Conservation (phyloP, 2,113 vertebrate genomes). For the Hippocampus mohnikei region DNA sequence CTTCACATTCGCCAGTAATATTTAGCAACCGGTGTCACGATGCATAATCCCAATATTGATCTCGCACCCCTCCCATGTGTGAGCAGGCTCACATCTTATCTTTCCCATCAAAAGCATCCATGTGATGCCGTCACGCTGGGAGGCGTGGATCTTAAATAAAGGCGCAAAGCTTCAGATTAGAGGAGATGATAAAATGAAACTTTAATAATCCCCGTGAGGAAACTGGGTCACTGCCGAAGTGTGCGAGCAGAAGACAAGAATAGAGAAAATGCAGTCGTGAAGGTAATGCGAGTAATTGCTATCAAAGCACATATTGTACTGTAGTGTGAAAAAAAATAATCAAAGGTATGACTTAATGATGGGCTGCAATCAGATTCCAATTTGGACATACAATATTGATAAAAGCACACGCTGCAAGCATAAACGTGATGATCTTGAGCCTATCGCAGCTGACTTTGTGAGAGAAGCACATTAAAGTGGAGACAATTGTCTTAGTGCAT, state of each 20-base stretch:
- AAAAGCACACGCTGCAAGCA: too few relatives aligned
- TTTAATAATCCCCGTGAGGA: slow-evolving; percentile 45
- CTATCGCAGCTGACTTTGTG: too few relatives aligned
- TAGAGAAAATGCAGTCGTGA: slow-evolving; percentile 25
- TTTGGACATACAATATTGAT: background rate
- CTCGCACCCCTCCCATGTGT: background rate
- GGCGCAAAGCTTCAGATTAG: slow-evolving; percentile 37
- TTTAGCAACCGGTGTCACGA: slow-evolving; percentile 27
- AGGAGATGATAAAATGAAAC: slow-evolving; percentile 54
- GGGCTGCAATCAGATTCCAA: background rate
- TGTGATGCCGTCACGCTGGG: slow-evolving; percentile 3
- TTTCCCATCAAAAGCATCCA: background rate
- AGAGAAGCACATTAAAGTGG: too few relatives aligned
- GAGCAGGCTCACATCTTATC: slow-evolving; percentile 5
- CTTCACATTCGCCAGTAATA: slow-evolving; percentile 31
- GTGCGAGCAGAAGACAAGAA: slow-evolving; percentile 16
- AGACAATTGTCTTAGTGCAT: too few relatives aligned
- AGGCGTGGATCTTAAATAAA: slow-evolving; percentile 40
- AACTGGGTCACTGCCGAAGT: slow-evolving; percentile 43
- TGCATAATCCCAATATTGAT: slow-evolving; percentile 40
- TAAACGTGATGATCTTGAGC: too few relatives aligned
- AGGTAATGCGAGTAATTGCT: slow-evolving; percentile 39
- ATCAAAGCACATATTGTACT: slow-evolving; percentile 13
- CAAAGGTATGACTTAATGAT: background rate
- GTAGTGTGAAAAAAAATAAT: background rate